Base-by-base conservation (phyloP, 2,113 vertebrate genomes). In the Barbus barbus region DNA sequence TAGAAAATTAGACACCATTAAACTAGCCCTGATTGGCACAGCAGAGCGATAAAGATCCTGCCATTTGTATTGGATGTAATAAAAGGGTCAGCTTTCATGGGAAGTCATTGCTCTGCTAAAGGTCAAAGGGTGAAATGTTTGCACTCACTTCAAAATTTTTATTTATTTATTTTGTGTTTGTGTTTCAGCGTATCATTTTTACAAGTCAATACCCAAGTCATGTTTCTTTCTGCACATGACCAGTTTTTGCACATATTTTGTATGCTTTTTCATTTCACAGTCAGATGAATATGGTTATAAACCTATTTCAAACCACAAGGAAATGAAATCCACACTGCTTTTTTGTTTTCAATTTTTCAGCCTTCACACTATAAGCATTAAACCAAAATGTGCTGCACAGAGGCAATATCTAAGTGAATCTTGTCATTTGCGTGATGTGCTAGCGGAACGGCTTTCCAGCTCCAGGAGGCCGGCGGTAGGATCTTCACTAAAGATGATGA, bases 401-500 rank as follows among this genome's bases (percentile, higher is more conserved):
- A 78, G 14, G 48, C 28, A 2, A n/a, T n/a, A 14, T 53, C 48
- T 36, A 77, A 56, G 69, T 73, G 69, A 73, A 73, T 73, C 69
- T 46, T 7, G 5, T 33, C 28, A 77, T 58, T 58, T 14, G 31
- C 2, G 2, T 77, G 75, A 36, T 33, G 16, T 31, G 18, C 51
- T 22, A 53, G 51, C 16, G 48, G 48, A 51, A 16, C 48, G 16
- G 44, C 26, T 53, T 53, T 20, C 14, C 41, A 69, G 48, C 14
- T 33, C 36, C 38, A 80, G 31, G n/a, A 36, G 58, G 67, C 20
- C 33, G 33, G 14, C 69, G 14, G 20, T 5, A 53, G 41, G 67
- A 26, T 79, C 41, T 80, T 88, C 63, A 65, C 26, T 85, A 63
- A 84, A 88, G 24, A 79, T 65, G 86, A 89, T 84, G 74, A 80